Percentiles rank a stretch among this genome's conserved stretches.
These are phyloP conservation scores for Steinernema carpocapsae DNA, from an alignment of 2,888 invertebrate species.

Conservation along the genomic window DNA sequence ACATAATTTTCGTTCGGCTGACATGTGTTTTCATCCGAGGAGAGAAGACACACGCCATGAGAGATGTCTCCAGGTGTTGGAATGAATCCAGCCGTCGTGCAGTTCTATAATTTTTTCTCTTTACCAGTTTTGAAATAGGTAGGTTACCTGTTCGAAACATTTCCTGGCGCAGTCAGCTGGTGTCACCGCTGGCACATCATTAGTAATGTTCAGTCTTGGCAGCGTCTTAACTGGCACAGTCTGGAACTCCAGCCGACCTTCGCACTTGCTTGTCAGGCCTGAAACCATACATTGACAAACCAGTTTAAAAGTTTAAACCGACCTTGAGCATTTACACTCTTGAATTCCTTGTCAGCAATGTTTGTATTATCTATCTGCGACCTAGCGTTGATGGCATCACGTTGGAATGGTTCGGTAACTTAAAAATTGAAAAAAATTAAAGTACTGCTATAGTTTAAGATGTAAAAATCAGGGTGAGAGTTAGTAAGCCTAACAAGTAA, in stretches of 20 bases:
- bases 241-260: constrained; percentile 67
- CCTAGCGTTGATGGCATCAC: background rate
- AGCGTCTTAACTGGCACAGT: constrained; percentile 59
- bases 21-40: constrained; percentile 59
- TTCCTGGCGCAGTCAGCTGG: constrained; percentile 68
- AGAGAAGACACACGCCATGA: constrained; percentile 66
- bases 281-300: background rate
- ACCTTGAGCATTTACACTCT: background rate
- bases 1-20: constrained; percentile 53
- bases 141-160: constrained; percentile 60
- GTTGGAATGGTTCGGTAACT: constrained; percentile 26
- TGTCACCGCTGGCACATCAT: constrained; percentile 65
- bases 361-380: constrained; percentile 34
- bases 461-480: too few species aligned
- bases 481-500: too few species aligned
- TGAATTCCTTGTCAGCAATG: constrained; percentile 38
- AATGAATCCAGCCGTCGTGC: constrained; percentile 66
- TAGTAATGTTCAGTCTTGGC: constrained; percentile 64
- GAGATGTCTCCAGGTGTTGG: constrained; percentile 60
- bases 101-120: constrained; percentile 44
- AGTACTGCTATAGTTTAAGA: too few species aligned
- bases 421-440: background rate
- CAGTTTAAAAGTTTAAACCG: background rate
- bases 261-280: constrained; percentile 51
- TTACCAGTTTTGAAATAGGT: constrained; percentile 24